These are phyloP conservation scores for Apodemus agrarius DNA, from an alignment of 2,797 vertebrate genomes.

Conservation along the genomic window DNA sequence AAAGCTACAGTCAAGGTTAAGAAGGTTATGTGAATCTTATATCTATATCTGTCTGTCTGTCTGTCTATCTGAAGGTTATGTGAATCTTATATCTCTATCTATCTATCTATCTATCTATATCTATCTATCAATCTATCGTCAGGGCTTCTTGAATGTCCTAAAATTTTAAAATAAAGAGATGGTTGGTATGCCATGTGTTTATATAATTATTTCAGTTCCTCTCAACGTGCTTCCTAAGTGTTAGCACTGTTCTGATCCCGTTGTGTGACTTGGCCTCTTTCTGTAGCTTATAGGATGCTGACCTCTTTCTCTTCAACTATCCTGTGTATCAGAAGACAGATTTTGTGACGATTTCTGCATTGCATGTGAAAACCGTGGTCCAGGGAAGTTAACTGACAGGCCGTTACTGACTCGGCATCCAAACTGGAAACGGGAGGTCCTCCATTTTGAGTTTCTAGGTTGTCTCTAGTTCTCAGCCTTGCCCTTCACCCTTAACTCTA, in stretches of 20 bases:
- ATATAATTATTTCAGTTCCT: background rate
- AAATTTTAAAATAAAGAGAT: slow-evolving; percentile 6
- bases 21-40: background rate
- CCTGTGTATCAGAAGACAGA: background rate
- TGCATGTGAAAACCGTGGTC: background rate
- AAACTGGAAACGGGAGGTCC: background rate
- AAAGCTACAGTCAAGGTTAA: slow-evolving; percentile 62
- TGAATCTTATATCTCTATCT: background rate
- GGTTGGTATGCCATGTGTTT: background rate
- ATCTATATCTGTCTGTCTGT: background rate
- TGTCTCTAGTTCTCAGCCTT: background rate
- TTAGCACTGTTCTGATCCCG: background rate
- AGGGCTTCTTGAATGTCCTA: background rate
- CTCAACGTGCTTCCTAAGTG: background rate
- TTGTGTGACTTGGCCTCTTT: background rate
- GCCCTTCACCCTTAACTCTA: background rate
- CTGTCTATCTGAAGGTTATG: background rate
- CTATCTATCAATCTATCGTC: background rate
- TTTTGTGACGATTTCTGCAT: background rate
- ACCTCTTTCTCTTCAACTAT: background rate
- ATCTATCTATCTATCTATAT: background rate
- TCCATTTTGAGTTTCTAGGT: background rate
- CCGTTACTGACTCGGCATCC: background rate
- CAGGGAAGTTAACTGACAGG: background rate
- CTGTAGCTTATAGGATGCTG: slow-evolving; percentile 19